Base-by-base conservation (phyloP, 2,888 invertebrate genomes). In the Pemphredon lugubris region DNA sequence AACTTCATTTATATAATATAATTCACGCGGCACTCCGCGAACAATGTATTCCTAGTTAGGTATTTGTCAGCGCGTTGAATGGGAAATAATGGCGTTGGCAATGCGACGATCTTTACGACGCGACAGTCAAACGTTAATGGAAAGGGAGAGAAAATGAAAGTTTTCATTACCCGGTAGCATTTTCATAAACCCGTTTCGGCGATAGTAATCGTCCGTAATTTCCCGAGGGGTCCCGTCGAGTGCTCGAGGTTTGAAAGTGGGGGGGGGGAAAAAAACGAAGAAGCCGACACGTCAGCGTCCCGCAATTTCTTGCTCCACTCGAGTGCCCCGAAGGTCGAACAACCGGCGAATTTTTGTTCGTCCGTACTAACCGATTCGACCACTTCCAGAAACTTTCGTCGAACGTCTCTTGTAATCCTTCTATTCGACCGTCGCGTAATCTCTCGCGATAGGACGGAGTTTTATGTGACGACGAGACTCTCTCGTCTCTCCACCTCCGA, bases 341-440 rank as follows among this genome's bases (percentile, higher is more conserved):
- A 20, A n/a, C 21, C 23, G 18, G 13, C 4, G 18, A 14, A 21
- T 18, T 20, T 21, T 20, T 42, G 34, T 9, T 18, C 16, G 9
- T 18, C 11, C n/a, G 21, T 18, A 51, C 37, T 23, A 4, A 2
- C 21, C 0, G 37, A 39, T 37, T 47, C 23, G 13, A 58, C 23
- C 42, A 11, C 20, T 34, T 7, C 20, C 20, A 9, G 23, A 47
- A 37, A 37, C 58, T 47, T 37, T 45, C 47, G 11, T 1, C 32
- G 21, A 14, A 45, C 16, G 30, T 57, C 47, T 30, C 47, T 30
- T 13, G 61, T 44, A 30, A 58, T 40, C 50, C 34, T 16, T 39
- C 54, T 11, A 9, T 30, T 63, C 45, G 39, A 20, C 44, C 7
- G 54, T 11, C 55, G 7, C 45, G 26, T 55, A 45, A 55, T 55